phyloP scores from a whole-genome alignment of 2,113 vertebrate genomes.

The Clinocottus analis region DNA sequence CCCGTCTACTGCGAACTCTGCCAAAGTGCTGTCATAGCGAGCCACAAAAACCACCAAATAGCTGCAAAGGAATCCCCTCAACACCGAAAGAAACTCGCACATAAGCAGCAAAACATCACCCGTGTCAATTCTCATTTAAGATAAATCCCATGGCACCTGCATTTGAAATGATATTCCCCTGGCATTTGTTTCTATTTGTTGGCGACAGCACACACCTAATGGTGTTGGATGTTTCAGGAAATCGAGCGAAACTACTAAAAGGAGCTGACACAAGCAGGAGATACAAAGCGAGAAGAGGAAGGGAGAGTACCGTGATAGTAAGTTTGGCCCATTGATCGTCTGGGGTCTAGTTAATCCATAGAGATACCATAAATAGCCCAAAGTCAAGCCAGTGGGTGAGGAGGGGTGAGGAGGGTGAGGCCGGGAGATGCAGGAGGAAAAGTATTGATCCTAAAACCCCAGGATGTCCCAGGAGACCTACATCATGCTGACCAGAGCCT shows the following conservation, averaged over 20 bases:
- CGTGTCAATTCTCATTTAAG: too few species aligned
- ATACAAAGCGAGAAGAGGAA: constrained; percentile 37
- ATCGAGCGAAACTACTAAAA: constrained; percentile 55
- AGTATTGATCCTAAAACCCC: constrained; percentile 71
- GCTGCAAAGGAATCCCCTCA: constrained; percentile 2
- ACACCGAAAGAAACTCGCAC: not conserved
- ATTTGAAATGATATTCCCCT: constrained; percentile 14
- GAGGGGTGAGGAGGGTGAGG: constrained; percentile 54
- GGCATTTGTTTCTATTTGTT: constrained; percentile 23
- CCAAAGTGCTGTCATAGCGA: not conserved
- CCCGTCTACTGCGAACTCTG: constrained; percentile 9
- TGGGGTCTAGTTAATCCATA: constrained; percentile 69
- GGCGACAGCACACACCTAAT: constrained; percentile 22
- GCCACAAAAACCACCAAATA: constrained; percentile 1
- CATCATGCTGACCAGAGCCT: constrained; percentile 77
- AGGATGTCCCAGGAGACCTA: constrained; percentile 63
- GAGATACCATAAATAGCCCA: constrained; percentile 77
- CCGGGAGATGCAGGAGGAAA: constrained; percentile 60
- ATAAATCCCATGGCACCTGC: constrained; percentile 1
- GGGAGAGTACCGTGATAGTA: constrained; percentile 52
- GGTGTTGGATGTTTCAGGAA: constrained; percentile 20
- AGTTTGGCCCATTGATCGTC: constrained; percentile 74
- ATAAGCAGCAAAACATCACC: constrained; percentile 16
- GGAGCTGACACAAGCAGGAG: constrained; percentile 67
- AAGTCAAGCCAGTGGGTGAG: constrained; percentile 67